These are phyloP conservation scores for Mionectes macconnelli DNA, from an alignment of 2,113 vertebrate genomes.

Conservation along the genomic window DNA sequence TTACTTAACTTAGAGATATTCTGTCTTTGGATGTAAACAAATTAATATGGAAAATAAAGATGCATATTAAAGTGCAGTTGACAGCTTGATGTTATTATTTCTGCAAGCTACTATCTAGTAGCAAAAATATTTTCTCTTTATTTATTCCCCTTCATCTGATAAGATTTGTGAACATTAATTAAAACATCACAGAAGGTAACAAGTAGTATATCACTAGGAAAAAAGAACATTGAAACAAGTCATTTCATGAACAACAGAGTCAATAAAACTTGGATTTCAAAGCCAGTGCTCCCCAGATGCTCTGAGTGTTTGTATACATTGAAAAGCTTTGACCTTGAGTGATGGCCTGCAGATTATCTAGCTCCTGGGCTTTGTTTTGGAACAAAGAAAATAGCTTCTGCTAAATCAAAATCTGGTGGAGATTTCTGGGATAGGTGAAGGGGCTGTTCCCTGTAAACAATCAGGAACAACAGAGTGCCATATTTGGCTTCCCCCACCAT, in stretches of 20 bases:
- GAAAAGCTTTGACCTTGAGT: not conserved
- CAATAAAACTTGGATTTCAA: not conserved
- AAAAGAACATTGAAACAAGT: not conserved
- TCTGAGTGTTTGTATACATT: not conserved
- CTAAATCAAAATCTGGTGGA: not conserved
- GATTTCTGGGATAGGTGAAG: not conserved
- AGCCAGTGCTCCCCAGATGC: not conserved
- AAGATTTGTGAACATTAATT: not conserved
- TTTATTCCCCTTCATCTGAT: not conserved
- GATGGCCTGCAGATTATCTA: not conserved
- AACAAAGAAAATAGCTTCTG: not conserved
- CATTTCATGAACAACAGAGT: not conserved
- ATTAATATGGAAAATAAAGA: slow-evolving; percentile 25
- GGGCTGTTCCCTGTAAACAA: not conserved
- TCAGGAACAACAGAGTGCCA: not conserved
- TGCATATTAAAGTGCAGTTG: not conserved
- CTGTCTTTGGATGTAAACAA: not conserved
- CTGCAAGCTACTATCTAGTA: not conserved
- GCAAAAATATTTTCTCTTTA: not conserved
- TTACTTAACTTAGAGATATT: not conserved
- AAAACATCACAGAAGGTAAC: not conserved
- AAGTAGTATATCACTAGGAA: not conserved
- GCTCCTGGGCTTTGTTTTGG: not conserved
- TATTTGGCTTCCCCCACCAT: not conserved
- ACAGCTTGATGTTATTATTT: not conserved